phyloP scores from a whole-genome alignment of 2,113 vertebrate genomes.

The Onychorhynchus coronatus region DNA sequence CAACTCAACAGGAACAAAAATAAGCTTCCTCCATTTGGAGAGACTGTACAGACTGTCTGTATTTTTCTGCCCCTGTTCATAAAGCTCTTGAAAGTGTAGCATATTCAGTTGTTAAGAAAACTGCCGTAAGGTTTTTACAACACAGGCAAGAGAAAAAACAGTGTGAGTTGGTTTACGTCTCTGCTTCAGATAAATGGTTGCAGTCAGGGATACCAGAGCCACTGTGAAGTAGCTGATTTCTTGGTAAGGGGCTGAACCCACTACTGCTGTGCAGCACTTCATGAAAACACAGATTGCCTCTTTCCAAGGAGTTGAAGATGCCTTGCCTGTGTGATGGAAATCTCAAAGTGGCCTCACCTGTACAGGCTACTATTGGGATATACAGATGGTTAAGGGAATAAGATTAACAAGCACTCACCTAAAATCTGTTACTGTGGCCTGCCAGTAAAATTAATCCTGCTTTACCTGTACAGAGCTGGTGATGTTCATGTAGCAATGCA shows the following conservation, averaged over 20 bases:
- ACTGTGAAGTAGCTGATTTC: not conserved
- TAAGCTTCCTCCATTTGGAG: not conserved
- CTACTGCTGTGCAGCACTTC: not conserved
- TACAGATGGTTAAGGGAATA: not conserved
- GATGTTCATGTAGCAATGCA: not conserved
- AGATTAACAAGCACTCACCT: not conserved
- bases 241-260: not conserved
- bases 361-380: not conserved
- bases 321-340: not conserved
- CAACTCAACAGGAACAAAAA: not conserved
- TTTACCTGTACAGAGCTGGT: not conserved
- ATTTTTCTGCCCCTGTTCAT: not conserved
- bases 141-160: not conserved
- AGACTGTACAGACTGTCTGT: not conserved
- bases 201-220: slow-evolving; percentile 6
- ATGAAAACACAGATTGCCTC: not conserved
- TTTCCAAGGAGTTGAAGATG: not conserved
- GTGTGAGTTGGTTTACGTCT: not conserved
- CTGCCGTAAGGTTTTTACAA: not conserved
- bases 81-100: not conserved
- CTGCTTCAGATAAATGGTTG: not conserved
- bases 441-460: not conserved
- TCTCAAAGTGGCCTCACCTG: not conserved
- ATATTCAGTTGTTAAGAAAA: slow-evolving; percentile 5
- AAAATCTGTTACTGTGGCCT: not conserved